Evolutionary conservation across 2,888 invertebrate species (phyloP), one percentile per base, ranked within the genome.

Genomic region (Drosophila helvetica): DNA sequence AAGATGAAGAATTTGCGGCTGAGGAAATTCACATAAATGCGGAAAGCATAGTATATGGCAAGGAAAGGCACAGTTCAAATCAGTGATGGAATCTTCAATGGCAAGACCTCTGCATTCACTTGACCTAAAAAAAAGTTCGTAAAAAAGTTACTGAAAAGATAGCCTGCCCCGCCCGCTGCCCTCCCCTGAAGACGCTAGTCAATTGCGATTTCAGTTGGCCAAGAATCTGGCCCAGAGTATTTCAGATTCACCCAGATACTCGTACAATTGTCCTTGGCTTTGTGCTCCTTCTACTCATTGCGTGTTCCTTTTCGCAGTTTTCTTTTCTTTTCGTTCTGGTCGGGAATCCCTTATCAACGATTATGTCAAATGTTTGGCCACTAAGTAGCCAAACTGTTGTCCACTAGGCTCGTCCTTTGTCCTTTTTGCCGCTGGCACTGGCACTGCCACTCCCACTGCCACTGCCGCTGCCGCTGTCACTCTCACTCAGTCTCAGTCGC

Each of bases 301-400:
- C 51, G 53, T 33, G 51, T 18, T 70, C 55, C 18, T 56, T 62
- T 64, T 50, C 53, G 54, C 53, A 50, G 65, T 57, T 58, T 25
- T 46, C 50, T 38, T 33, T 52, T 38, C 18, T 38, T n/a, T 53
- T 9, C 18, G 60, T 12, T 58, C 43, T 60, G 63, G 45, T 55
- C 53, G 48, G 62, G 63, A 64, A 77, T 85, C 82, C 88, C 82
- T 88, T 72, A 85, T 85, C 82, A 85, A 69, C 79, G 75, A 75
- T 83, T 82, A 82, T 88, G 88, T 87, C 82, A 87, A 81, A 85
- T 57, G 58, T 48, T 68, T 59, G 79, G 58, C 79, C 87, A 85
- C 79, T 78, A 69, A 84, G 75, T 74, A 75, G 75, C 78, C 80
- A 57, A 69, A 60, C 71, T 47, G 65, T 58, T 58, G 65, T 55